Evolutionary conservation across 2,888 invertebrate genomes (phyloP).

Genomic region (Altica lythri): DNA sequence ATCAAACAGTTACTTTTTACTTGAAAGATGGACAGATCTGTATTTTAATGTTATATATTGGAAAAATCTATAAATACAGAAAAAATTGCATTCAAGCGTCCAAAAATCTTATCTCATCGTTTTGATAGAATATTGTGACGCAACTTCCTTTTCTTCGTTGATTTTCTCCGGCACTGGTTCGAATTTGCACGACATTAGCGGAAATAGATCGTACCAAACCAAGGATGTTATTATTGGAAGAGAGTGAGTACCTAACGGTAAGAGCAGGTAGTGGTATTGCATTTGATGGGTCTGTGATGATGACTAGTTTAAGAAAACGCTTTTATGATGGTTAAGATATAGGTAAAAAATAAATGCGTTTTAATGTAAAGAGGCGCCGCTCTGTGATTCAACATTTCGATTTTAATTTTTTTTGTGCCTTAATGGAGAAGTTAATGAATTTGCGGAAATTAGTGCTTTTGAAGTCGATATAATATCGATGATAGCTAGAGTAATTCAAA

Average conservation of each 20-base stretch:
- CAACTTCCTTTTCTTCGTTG: background rate
- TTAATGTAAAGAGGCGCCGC: conserved; percentile 7
- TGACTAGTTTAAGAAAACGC: conserved; percentile 1
- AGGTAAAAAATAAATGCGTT: background rate
- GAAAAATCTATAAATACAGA: too few species aligned
- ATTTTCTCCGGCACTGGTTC: conserved; percentile 1
- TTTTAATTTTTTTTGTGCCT: background rate
- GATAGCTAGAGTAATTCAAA: too few species aligned
- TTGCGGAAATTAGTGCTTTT: too few species aligned
- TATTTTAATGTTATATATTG: too few species aligned
- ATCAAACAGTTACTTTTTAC: too few species aligned
- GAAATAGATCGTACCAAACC: conserved; percentile 30
- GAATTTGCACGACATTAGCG: conserved; percentile 34
- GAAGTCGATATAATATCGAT: too few species aligned
- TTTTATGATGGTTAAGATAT: conserved; percentile 1
- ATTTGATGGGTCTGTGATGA: conserved; percentile 1
- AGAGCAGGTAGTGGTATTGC: conserved; percentile 12
- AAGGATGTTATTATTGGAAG: conserved; percentile 17
- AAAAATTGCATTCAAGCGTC: too few species aligned
- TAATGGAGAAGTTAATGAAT: too few species aligned
- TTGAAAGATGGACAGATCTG: too few species aligned
- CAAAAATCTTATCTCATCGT: too few species aligned
- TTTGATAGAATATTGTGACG: background rate
- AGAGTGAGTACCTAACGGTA: conserved; percentile 20
- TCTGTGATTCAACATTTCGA: background rate